Evolutionary conservation across 2,888 invertebrate genomes (phyloP).

Genomic region (Noctua comes): DNA sequence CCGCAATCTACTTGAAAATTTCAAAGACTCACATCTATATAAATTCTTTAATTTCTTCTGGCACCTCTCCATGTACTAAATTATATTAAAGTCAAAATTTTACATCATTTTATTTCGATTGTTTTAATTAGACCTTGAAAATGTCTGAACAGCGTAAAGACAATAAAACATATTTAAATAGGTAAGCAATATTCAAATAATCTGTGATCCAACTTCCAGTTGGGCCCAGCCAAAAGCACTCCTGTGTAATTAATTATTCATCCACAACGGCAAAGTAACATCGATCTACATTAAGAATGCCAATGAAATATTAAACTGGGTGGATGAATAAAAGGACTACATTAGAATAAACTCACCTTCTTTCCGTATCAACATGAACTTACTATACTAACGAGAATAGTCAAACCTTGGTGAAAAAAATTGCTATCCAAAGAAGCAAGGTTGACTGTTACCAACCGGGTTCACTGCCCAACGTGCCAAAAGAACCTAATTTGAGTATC

Average conservation of each 20-base stretch:
- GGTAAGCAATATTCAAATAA: background rate
- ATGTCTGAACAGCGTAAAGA: background rate
- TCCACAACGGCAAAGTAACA: slow-evolving; percentile 19
- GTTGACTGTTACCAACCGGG: background rate
- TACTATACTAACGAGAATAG: background rate
- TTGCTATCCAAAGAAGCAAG: background rate
- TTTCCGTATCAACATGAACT: slow-evolving; percentile 3
- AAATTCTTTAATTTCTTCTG: background rate
- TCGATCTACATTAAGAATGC: slow-evolving; percentile 2
- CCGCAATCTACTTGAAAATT: background rate
- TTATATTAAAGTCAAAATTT: background rate
- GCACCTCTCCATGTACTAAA: background rate
- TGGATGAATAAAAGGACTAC: slow-evolving; percentile 9
- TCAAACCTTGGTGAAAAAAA: background rate
- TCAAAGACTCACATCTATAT: background rate
- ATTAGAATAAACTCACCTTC: background rate
- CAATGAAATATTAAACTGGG: slow-evolving; percentile 34
- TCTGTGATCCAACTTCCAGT: slow-evolving; percentile 1
- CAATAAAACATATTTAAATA: background rate
- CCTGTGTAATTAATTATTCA: slow-evolving; percentile 39
- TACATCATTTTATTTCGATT: background rate
- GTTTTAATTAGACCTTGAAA: slow-evolving; percentile 4
- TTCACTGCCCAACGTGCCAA: background rate
- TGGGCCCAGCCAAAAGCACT: slow-evolving; percentile 9
- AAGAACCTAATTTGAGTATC: no score